A percentile compares a stretch with the other conserved stretches of the same genome.
Conservation (phyloP, 2,888 invertebrate genomes). For the Campoplex capitator region DNA sequence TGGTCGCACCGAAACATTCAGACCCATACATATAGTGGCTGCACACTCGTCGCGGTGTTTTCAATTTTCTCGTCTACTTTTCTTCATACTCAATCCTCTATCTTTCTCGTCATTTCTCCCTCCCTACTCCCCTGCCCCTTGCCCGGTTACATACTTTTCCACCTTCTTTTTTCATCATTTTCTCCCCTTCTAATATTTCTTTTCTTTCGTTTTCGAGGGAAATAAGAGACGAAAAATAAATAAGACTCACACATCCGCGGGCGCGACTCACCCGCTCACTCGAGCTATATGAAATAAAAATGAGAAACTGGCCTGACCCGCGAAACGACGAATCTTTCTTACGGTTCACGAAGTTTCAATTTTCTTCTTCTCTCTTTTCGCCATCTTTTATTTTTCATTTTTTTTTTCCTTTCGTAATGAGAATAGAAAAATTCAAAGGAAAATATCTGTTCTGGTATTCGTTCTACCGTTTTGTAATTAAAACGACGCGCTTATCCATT, state of each 20-base stretch:
- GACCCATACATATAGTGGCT: background rate
- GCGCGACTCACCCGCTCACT: background rate
- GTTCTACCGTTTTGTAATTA: slow-evolving; percentile 9
- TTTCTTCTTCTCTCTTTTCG: slow-evolving; percentile 37
- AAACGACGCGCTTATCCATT: background rate
- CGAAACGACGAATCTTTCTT: background rate
- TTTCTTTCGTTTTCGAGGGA: background rate
- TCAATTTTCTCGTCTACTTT: slow-evolving; percentile 58
- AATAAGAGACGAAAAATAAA: background rate
- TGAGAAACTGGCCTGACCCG: slow-evolving; percentile 7
- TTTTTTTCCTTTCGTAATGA: slow-evolving; percentile 29
- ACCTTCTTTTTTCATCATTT: slow-evolving; percentile 15
- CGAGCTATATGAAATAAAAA: slow-evolving; percentile 44
- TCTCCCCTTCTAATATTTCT: slow-evolving; percentile 29
- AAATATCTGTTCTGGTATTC: background rate
- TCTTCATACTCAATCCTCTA: slow-evolving; percentile 23
- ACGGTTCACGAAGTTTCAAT: slow-evolving; percentile 41
- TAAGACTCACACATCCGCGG: background rate
- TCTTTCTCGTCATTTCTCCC: slow-evolving; percentile 15
- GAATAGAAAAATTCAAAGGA: background rate
- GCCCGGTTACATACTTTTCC: background rate
- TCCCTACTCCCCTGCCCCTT: background rate
- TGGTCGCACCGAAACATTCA: slow-evolving; percentile 25
- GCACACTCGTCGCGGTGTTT: slow-evolving; percentile 45
- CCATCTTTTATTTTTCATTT: background rate